Evolutionary conservation across 1,140 invertebrate genomes (phyloP).

Genomic region (Tetramorium simillimum): DNA sequence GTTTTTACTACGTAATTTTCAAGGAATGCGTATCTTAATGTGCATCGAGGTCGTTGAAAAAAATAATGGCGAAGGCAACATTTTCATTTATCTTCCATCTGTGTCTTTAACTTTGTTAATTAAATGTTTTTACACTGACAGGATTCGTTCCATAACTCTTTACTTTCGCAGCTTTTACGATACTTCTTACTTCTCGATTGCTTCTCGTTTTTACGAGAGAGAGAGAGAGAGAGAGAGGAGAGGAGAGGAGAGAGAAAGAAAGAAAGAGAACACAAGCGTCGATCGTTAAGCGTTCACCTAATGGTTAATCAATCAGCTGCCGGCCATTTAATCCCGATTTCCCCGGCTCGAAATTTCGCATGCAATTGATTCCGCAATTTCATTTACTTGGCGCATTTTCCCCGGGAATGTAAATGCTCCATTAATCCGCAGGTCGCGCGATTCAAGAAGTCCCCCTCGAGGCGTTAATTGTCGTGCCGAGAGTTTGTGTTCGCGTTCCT

Average conservation of each 20-base stretch:
- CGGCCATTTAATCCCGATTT: conserved; percentile 38
- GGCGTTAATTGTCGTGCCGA: neutral
- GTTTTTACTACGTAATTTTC: neutral
- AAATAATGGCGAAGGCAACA: neutral
- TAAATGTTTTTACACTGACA: neutral
- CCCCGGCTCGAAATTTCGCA: conserved; percentile 18
- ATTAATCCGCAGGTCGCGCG: neutral
- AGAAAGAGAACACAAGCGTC: neutral
- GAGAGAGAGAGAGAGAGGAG: neutral
- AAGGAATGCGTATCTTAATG: neutral
- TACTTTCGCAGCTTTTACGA: neutral
- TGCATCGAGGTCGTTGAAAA: neutral
- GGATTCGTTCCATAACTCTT: neutral
- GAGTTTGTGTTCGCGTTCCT: neutral
- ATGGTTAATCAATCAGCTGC: conserved; percentile 34
- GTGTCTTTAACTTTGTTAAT: neutral
- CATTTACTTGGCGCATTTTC: conserved; percentile 33
- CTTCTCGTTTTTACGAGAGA: neutral
- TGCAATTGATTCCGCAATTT: conserved; percentile 44
- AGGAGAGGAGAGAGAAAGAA: too few relatives aligned
- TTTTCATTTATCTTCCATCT: neutral
- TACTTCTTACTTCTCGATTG: conserved; percentile 5
- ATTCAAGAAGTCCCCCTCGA: conserved; percentile 9
- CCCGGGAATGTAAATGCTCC: conserved; percentile 30
- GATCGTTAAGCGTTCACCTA: neutral